These are phyloP conservation scores for Lissonota sp. DNA, from an alignment of 2,888 invertebrate genomes.

Conservation along the genomic window DNA sequence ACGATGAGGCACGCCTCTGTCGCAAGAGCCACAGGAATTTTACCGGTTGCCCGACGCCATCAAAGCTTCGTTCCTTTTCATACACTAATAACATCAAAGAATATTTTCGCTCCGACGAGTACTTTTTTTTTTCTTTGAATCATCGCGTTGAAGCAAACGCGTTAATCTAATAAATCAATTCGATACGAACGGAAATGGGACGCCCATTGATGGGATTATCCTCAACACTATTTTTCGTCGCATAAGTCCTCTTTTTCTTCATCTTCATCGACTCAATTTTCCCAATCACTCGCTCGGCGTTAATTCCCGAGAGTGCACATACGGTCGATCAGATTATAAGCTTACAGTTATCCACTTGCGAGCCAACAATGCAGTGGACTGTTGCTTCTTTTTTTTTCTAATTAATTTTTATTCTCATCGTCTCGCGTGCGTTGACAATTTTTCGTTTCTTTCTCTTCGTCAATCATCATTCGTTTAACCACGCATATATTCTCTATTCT, in stretches of 20 bases:
- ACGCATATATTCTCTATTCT: background rate
- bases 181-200: too few species aligned
- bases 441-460: too few species aligned
- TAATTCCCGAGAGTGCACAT: background rate
- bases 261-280: background rate
- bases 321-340: background rate
- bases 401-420: background rate
- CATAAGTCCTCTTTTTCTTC: too few species aligned
- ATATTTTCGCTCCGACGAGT: too few species aligned
- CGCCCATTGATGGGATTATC: too few species aligned
- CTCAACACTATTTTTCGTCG: too few species aligned
- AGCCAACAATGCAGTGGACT: background rate
- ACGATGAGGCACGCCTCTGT: background rate
- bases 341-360: background rate
- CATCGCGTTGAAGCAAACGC: too few species aligned
- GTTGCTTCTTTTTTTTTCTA: background rate
- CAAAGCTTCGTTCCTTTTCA: background rate
- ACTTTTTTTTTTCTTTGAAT: too few species aligned
- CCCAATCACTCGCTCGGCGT: background rate
- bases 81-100: too few species aligned
- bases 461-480: conserved; percentile 27
- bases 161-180: too few species aligned
- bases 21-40: background rate
- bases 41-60: conserved; percentile 8
- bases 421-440: background rate